A percentile compares a stretch with the other conserved stretches of the same genome.
Evolutionary conservation across 1,140 invertebrate genomes (phyloP).

Genomic region (Centruroides sculpturatus): DNA sequence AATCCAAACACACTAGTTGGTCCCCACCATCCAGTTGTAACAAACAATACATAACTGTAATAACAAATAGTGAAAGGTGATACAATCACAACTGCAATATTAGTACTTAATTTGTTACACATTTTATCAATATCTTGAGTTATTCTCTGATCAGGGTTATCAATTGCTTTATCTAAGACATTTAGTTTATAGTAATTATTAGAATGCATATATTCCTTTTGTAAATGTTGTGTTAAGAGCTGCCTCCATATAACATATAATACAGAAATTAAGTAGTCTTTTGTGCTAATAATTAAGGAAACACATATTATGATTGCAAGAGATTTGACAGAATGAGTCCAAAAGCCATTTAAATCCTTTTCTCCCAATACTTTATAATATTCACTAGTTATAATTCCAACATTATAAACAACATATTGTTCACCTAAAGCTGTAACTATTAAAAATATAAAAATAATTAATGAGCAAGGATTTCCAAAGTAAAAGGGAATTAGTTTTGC

Average conservation of each 20-base stretch:
- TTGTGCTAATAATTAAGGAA: slow-evolving; percentile 33
- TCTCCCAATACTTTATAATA: slow-evolving; percentile 37
- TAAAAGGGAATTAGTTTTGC: neutral
- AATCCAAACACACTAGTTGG: slow-evolving; percentile 39
- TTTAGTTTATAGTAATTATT: slow-evolving; percentile 37
- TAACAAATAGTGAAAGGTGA: slow-evolving; percentile 41
- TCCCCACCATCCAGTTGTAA: slow-evolving; percentile 41
- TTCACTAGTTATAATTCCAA: slow-evolving; percentile 37
- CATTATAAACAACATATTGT: slow-evolving; percentile 36
- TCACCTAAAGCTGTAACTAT: slow-evolving; percentile 25
- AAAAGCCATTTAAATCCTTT: slow-evolving; percentile 34
- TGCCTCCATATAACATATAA: slow-evolving; percentile 36
- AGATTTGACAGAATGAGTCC: slow-evolving; percentile 25
- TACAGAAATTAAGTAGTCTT: slow-evolving; percentile 28
- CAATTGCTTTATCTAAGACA: slow-evolving; percentile 31
- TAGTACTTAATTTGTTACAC: slow-evolving; percentile 32
- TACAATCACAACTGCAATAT: slow-evolving; percentile 35
- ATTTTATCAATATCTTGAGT: slow-evolving; percentile 42
- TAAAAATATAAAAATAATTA: slow-evolving; percentile 7
- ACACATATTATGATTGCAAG: slow-evolving; percentile 33
- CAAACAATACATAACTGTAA: slow-evolving; percentile 31
- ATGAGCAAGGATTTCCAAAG: neutral
- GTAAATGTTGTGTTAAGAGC: slow-evolving; percentile 29
- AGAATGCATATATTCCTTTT: slow-evolving; percentile 28
- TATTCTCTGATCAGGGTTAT: slow-evolving; percentile 44